Evolutionary conservation across 2,888 invertebrate species (phyloP).

Genomic region (Caenorhabditis wallacei): DNA sequence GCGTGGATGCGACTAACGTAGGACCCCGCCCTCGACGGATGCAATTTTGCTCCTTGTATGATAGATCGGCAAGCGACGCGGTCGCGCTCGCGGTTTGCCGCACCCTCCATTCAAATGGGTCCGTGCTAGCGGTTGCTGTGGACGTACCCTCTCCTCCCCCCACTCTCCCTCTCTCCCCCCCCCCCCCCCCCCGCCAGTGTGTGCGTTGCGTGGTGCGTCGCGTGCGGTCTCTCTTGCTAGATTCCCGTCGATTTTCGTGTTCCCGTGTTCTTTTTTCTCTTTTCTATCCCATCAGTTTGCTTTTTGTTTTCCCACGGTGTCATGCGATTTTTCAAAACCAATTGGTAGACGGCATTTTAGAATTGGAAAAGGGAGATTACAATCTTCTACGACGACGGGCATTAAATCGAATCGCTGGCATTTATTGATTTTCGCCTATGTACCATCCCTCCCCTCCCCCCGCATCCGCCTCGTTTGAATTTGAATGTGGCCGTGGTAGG

Average conservation of each 20-base stretch:
- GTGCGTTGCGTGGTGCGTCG: slow-evolving; percentile 13
- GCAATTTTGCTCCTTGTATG: slow-evolving; percentile 1
- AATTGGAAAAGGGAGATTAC: not conserved
- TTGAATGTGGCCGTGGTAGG: not conserved
- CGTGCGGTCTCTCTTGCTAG: slow-evolving; percentile 13
- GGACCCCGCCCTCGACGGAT: not conserved
- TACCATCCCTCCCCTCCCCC: not conserved
- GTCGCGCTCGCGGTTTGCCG: slow-evolving; percentile 30
- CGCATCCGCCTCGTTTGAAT: not conserved
- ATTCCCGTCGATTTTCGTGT: slow-evolving; percentile 13
- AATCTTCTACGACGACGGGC: not conserved
- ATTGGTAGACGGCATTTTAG: not conserved
- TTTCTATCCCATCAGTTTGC: not conserved
- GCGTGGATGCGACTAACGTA: not conserved
- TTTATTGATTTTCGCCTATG: slow-evolving; percentile 16
- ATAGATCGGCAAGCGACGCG: not conserved
- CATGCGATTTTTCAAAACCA: not conserved
- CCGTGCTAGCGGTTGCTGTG: not conserved
- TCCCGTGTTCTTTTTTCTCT: slow-evolving; percentile 16
- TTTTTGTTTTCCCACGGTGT: not conserved
- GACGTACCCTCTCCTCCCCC: not conserved
- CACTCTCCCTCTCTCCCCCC: not conserved
- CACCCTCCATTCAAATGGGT: slow-evolving; percentile 2
- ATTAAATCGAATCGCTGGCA: slow-evolving; percentile 1
- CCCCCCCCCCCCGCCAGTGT: not conserved